Evolutionary conservation across 2,797 vertebrate species (phyloP).

Genomic region (Chanos chanos): DNA sequence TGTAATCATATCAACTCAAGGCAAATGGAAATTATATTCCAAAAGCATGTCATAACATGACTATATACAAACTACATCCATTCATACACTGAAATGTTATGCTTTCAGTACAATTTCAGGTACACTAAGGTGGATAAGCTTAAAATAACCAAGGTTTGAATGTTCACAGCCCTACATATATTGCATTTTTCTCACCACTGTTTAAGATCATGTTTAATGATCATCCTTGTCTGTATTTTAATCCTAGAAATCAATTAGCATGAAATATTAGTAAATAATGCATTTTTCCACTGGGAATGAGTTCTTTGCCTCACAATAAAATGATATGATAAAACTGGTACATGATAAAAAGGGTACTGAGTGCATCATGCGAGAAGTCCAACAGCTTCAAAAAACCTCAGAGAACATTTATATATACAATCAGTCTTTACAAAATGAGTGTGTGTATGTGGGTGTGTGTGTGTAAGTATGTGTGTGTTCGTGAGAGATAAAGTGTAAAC

Average conservation of each 20-base stretch:
- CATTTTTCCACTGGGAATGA: no score
- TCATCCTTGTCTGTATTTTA: slow-evolving; percentile 21
- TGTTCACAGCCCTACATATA: slow-evolving; percentile 32
- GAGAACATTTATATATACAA: slow-evolving; percentile 59
- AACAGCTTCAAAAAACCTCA: slow-evolving; percentile 60
- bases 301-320: no score
- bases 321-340: slow-evolving; percentile 1
- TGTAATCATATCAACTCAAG: slow-evolving; percentile 45
- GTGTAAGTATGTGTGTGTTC: slow-evolving; percentile 23
- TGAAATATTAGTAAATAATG: slow-evolving; percentile 35
- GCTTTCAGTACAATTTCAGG: slow-evolving; percentile 22
- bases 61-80: slow-evolving; percentile 40
- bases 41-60: slow-evolving; percentile 41
- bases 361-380: slow-evolving; percentile 61
- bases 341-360: slow-evolving; percentile 36
- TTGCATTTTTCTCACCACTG: slow-evolving; percentile 34
- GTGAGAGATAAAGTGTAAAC: no score
- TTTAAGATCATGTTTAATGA: slow-evolving; percentile 26
- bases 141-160: slow-evolving; percentile 22
- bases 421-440: slow-evolving; percentile 70
- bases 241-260: slow-evolving; percentile 31
- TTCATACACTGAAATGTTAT: slow-evolving; percentile 21
- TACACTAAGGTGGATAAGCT: slow-evolving; percentile 33
- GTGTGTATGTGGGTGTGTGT: slow-evolving; percentile 21
- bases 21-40: slow-evolving; percentile 42